Percentiles rank a stretch among this genome's conserved stretches.
Evolutionary conservation across 2,888 invertebrate species (phyloP).

Genomic region (Acanthacorydalis orientalis): DNA sequence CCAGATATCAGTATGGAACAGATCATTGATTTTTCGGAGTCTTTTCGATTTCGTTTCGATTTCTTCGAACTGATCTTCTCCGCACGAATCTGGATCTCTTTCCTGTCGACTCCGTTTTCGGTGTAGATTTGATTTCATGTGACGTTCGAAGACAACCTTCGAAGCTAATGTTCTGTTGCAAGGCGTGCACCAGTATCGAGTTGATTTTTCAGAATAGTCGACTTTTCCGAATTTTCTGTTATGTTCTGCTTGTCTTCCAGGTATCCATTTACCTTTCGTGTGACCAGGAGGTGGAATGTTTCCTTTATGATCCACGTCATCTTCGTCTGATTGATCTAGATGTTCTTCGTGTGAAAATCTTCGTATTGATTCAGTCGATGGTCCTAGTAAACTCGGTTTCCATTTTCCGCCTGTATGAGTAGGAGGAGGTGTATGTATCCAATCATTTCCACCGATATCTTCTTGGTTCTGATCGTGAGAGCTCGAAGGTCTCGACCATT

Average conservation of each 20-base stretch:
- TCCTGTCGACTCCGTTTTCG: constrained; percentile 46
- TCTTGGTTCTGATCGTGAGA: constrained; percentile 10
- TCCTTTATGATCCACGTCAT: constrained; percentile 28
- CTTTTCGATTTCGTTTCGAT: background rate
- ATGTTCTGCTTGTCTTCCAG: constrained; percentile 26
- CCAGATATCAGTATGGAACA: constrained; percentile 1
- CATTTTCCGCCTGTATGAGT: constrained; percentile 48
- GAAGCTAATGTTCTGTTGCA: constrained; percentile 63
- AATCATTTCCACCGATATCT: constrained; percentile 22
- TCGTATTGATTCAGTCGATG: background rate
- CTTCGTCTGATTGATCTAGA: constrained; percentile 20
- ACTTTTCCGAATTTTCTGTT: constrained; percentile 1
- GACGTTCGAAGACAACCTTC: constrained; percentile 56
- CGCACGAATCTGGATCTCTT: constrained; percentile 40
- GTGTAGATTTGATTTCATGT: constrained; percentile 58
- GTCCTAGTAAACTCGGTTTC: constrained; percentile 35
- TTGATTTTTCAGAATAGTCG: constrained; percentile 4
- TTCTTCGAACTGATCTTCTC: constrained; percentile 13
- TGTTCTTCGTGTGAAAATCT: constrained; percentile 3
- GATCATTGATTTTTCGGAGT: constrained; percentile 22
- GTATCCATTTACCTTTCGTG: constrained; percentile 71
- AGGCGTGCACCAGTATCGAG: constrained; percentile 56
- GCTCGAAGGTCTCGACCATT: constrained; percentile 16
- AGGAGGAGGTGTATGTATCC: constrained; percentile 36
- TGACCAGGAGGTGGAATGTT: constrained; percentile 46